Conservation (phyloP, 2,797 vertebrate genomes). For the Botia kubotai region DNA sequence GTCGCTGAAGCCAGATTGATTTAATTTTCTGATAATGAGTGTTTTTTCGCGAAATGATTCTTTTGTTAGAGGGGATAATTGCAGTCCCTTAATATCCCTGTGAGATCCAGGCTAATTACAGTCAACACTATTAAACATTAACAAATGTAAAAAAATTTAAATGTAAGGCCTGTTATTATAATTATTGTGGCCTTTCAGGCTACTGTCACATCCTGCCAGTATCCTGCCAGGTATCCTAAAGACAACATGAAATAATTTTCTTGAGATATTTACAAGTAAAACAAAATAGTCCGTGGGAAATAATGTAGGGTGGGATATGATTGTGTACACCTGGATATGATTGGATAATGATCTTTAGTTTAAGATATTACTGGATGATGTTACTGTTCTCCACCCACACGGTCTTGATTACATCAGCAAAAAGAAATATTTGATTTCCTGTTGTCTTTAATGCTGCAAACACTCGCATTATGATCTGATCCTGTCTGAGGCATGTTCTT, state of each 20-base stretch:
- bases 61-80: neutral
- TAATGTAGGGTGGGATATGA: neutral
- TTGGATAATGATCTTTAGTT: neutral
- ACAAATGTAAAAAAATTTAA: neutral
- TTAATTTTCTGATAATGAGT: conserved; percentile 10
- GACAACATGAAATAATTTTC: neutral
- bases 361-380: neutral
- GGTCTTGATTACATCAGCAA: neutral
- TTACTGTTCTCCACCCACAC: neutral
- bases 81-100: neutral
- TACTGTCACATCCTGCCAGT: neutral
- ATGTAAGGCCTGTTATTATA: neutral
- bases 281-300: too few species aligned
- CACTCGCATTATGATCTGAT: neutral
- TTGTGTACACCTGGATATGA: neutral
- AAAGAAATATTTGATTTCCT: neutral
- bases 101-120: conserved; percentile 9
- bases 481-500: conserved; percentile 3
- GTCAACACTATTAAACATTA: neutral
- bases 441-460: neutral
- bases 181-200: neutral
- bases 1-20: neutral
- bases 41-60: conserved; percentile 4
- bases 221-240: neutral
- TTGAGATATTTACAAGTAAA: neutral